These are phyloP conservation scores for Muntiacus reevesi DNA, from an alignment of 2,113 vertebrate genomes.

Conservation along the genomic window DNA sequence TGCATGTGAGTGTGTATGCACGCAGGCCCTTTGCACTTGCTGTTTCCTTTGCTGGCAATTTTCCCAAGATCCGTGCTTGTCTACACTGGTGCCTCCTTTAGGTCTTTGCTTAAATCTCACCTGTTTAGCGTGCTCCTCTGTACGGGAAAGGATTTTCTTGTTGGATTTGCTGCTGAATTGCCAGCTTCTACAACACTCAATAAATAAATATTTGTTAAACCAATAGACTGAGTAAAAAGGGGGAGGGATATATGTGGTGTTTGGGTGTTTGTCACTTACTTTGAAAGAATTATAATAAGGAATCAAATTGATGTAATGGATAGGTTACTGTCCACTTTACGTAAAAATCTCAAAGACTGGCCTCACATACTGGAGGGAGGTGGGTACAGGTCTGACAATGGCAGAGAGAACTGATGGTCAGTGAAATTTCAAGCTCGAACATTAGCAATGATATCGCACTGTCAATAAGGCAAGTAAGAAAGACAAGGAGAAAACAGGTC, in stretches of 20 bases:
- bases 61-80: not conserved
- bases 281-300: not conserved
- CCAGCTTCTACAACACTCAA: not conserved
- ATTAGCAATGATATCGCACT: not conserved
- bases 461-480: not conserved
- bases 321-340: not conserved
- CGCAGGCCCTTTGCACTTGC: not conserved
- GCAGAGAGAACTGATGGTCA: not conserved
- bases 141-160: not conserved
- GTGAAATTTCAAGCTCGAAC: not conserved
- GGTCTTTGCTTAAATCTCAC: not conserved
- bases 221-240: not conserved
- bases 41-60: not conserved
- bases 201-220: not conserved
- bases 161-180: not conserved
- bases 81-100: not conserved
- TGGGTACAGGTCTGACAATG: not conserved
- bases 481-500: not conserved
- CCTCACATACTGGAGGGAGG: not conserved
- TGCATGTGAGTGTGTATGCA: not conserved
- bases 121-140: not conserved
- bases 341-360: not conserved
- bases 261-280: not conserved
- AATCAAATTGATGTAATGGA: not conserved
- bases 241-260: not conserved